phyloP scores from a whole-genome alignment of 2,888 invertebrate genomes.

The Creontiades dilutus region DNA sequence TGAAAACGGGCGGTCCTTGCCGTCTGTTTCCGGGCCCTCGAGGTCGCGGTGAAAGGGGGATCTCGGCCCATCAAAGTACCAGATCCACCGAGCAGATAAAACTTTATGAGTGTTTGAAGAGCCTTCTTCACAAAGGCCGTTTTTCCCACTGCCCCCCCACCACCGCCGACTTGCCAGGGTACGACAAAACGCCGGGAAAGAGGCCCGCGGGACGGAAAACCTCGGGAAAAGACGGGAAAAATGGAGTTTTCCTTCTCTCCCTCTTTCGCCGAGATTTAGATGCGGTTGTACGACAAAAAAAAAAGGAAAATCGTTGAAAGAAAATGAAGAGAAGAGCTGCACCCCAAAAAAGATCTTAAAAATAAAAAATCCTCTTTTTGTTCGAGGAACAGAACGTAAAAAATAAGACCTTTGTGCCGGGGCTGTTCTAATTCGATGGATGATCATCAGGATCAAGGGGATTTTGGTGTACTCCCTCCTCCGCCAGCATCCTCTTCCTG shows the following conservation, averaged over 20 bases:
- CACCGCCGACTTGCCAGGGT: not conserved
- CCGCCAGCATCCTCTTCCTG: no score
- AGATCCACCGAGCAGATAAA: constrained; percentile 63
- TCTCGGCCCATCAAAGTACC: constrained; percentile 63
- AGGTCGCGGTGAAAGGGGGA: constrained; percentile 7
- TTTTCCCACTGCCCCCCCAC: not conserved
- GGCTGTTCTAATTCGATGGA: constrained; percentile 42
- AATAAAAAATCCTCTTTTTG: constrained; percentile 45
- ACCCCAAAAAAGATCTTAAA: not conserved
- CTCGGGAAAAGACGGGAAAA: constrained; percentile 3
- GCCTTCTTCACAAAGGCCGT: constrained; percentile 48
- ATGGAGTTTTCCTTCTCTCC: not conserved
- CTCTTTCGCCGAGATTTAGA: constrained; percentile 53
- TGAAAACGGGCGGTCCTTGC: not conserved
- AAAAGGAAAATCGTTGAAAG: no score
- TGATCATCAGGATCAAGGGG: constrained; percentile 52
- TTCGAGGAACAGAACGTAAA: not conserved
- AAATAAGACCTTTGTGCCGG: constrained; percentile 26
- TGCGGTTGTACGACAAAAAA: constrained; percentile 48
- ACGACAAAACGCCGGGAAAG: constrained; percentile 51
- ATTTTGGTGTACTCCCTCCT: constrained; percentile 24
- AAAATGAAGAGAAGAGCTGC: constrained; percentile 24
- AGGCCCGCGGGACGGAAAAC: constrained; percentile 18
- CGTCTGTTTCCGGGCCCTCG: not conserved
- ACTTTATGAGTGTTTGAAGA: constrained; percentile 69